Base-by-base conservation (phyloP, 2,888 invertebrate species). In the Cecidostiba fungosa region DNA sequence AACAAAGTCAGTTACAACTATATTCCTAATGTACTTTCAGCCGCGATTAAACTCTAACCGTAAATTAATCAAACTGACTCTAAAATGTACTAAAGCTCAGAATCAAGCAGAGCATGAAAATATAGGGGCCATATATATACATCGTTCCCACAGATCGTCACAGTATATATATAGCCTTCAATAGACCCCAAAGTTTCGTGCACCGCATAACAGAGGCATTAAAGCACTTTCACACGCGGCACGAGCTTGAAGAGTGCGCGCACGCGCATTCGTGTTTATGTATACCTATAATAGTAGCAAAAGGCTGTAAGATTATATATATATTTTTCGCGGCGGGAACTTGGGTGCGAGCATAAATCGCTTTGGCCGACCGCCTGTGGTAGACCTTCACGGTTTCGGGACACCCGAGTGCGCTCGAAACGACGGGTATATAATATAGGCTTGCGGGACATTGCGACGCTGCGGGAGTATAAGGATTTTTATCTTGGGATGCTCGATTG, bases 311-410 rank as follows among this genome's bases (percentile, higher is more conserved):
- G n/a, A n/a, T n/a, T 54, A 2, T 54, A 54, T n/a, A 54, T 47
- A 16, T 54, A 76, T 77, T 59, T 76, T 74, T 74, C 74, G n/a
- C 54, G n/a, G 74, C 16, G 43, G 16, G 14, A 59, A 59, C n/a
- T 32, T 62, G 29, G 16, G 19, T 19, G 32, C 59, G 59, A 59
- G 62, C 36, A 77, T 77, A 77, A 77, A 77, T 77, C 62, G 77
- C 77, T 16, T 50, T 6, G 10, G 39, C 29, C 43, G n/a, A 4
- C 59, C 16, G 39, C 14, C 26, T 77, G 62, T 43, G 77, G 77
- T 77, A 77, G 43, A 77, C 77, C 77, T 14, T 23, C n/a, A 77
- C 62, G 77, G 19, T 43, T 77, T 77, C 10, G 14, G n/a, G 4
- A 0, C n/a, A 16, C 26, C 39, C 19, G 50, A n/a, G n/a, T n/a